Percentiles rank a stretch among this genome's conserved stretches.
Evolutionary conservation across 2,888 invertebrate genomes (phyloP).

Genomic region (Drosophila ustulata): DNA sequence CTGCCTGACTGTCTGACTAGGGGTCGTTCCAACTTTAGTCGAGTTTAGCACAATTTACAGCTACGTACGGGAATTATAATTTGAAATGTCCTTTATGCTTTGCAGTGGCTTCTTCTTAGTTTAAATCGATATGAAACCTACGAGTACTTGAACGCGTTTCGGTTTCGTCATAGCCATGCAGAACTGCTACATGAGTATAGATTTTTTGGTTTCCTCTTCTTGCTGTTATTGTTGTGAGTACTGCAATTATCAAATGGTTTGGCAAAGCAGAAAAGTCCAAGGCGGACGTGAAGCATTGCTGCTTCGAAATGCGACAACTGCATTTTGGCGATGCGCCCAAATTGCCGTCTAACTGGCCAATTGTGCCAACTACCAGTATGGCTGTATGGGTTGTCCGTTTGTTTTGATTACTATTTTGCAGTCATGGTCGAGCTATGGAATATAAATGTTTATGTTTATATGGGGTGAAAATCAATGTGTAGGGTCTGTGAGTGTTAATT

Average conservation of each 20-base stretch:
- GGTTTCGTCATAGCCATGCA: slow-evolving; percentile 72
- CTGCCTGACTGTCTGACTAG: slow-evolving; percentile 29
- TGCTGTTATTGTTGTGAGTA: slow-evolving; percentile 32
- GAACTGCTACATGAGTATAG: slow-evolving; percentile 48
- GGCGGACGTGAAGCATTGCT: slow-evolving; percentile 56
- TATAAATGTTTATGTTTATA: slow-evolving; percentile 22
- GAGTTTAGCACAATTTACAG: slow-evolving; percentile 68
- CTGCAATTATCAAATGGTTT: slow-evolving; percentile 68
- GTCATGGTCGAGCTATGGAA: slow-evolving; percentile 10
- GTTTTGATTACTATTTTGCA: slow-evolving; percentile 12
- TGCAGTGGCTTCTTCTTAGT: slow-evolving; percentile 36
- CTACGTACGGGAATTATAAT: slow-evolving; percentile 52
- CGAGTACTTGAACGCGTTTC: slow-evolving; percentile 47
- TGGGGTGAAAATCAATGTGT: slow-evolving; percentile 13
- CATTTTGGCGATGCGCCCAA: slow-evolving; percentile 68
- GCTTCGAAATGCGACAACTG: slow-evolving; percentile 70
- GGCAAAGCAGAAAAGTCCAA: slow-evolving; percentile 24
- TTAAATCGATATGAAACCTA: slow-evolving; percentile 63
- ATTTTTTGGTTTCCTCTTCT: slow-evolving; percentile 31
- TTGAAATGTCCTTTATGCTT: slow-evolving; percentile 48
- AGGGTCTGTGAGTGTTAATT: slow-evolving; percentile 11
- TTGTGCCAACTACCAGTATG: slow-evolving; percentile 26
- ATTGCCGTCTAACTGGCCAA: slow-evolving; percentile 61
- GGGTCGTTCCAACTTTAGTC: slow-evolving; percentile 39
- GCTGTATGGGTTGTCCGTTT: neutral